phyloP scores from a whole-genome alignment of 2,888 invertebrate species.

The Brachyopa scutellaris region DNA sequence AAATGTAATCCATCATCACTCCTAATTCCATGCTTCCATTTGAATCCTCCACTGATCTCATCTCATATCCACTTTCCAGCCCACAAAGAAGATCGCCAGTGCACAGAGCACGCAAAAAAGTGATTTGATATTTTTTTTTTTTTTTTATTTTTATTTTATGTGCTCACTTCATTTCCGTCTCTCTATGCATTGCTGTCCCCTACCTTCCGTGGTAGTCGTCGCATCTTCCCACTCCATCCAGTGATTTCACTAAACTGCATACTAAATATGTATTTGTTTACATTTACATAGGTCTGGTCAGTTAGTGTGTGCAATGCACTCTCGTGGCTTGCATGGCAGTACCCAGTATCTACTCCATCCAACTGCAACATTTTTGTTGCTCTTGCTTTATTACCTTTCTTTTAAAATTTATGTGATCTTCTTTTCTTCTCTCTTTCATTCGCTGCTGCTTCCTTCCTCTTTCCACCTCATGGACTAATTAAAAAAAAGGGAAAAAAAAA shows the following conservation, averaged over 20 bases:
- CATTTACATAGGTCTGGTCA: constrained; percentile 48
- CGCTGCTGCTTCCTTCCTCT: constrained; percentile 36
- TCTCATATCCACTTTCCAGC: constrained; percentile 60
- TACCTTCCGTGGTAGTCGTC: neutral
- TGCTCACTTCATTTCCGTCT: constrained; percentile 70
- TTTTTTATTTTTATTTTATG: constrained; percentile 70
- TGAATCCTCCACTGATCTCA: constrained; percentile 52
- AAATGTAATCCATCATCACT: constrained; percentile 6
- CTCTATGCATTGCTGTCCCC: constrained; percentile 40
- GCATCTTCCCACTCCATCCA: constrained; percentile 52
- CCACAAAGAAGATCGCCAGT: constrained; percentile 64
- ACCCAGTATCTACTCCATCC: neutral
- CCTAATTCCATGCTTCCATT: constrained; percentile 46
- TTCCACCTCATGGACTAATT: constrained; percentile 53
- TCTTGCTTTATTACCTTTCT: constrained; percentile 70
- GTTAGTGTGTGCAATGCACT: constrained; percentile 52
- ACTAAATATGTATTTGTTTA: constrained; percentile 61
- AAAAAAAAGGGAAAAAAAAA: constrained; percentile 37
- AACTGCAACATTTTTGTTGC: constrained; percentile 62
- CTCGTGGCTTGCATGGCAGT: constrained; percentile 17
- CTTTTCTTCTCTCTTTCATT: constrained; percentile 36
- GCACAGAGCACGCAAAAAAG: constrained; percentile 64
- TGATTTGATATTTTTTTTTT: constrained; percentile 67
- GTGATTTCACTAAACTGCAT: constrained; percentile 67
- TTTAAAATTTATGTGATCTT: constrained; percentile 59